Conservation (phyloP, 2,113 vertebrate genomes). For the Oryzias celebensis region DNA sequence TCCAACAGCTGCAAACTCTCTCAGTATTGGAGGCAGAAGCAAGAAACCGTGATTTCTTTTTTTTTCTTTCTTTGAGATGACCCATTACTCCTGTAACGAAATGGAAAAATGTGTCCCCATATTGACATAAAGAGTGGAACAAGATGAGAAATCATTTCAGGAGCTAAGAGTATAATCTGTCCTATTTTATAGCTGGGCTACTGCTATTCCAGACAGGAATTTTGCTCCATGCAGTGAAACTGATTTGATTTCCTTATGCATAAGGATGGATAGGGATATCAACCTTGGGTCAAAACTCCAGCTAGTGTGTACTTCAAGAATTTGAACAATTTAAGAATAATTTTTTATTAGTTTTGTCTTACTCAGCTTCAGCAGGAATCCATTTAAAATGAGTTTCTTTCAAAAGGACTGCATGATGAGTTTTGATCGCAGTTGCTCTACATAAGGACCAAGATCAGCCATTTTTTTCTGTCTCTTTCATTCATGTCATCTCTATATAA, state of each 20-base stretch:
- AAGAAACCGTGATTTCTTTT: constrained; percentile 21
- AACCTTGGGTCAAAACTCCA: constrained; percentile 26
- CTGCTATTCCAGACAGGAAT: constrained; percentile 65
- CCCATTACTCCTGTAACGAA: constrained; percentile 39
- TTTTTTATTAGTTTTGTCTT: too few relatives aligned
- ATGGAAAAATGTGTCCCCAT: constrained; percentile 61
- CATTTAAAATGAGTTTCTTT: neutral
- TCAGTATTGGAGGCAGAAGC: constrained; percentile 14
- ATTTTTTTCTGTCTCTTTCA: too few relatives aligned
- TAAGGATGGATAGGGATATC: constrained; percentile 45
- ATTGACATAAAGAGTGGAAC: constrained; percentile 38
- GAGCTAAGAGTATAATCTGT: constrained; percentile 59
- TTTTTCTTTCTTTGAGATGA: constrained; percentile 18
- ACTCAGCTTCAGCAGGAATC: too few relatives aligned
- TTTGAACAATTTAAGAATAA: constrained; percentile 1
- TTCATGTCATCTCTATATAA: neutral
- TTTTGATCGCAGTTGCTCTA: neutral
- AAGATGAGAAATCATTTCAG: constrained; percentile 64
- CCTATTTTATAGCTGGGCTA: constrained; percentile 67
- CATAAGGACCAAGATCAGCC: neutral
- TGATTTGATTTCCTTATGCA: constrained; percentile 73
- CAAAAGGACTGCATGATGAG: neutral
- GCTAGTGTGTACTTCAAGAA: constrained; percentile 30
- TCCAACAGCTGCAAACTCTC: constrained; percentile 23
- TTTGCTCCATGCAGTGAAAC: constrained; percentile 59